Base-by-base conservation (phyloP, 2,113 vertebrate genomes). In the Clarias gariepinus region DNA sequence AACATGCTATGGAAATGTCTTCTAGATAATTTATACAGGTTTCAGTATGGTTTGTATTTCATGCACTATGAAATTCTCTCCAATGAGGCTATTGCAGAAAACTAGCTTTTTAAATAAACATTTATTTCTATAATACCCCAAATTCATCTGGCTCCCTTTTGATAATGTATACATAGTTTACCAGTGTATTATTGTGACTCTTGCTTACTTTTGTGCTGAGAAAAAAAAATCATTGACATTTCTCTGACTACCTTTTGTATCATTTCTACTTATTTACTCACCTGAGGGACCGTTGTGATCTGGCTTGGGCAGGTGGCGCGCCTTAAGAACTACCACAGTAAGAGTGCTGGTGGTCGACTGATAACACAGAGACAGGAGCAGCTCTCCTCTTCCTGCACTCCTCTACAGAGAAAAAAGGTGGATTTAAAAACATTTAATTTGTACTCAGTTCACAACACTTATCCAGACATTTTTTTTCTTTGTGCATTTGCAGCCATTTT, bases 241-340 rank as follows among this genome's bases (percentile, higher is more conserved):
- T 19, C 16, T 84, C 30, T 41, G 23, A 82, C 28, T 23, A 41
- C 10, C 19, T 41, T 4, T 80, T 58, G 3, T 33, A 78, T 33
- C 3, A 79, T 58, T 12, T 11, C 8, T 61, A 11, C 30, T 61
- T 19, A 41, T 81, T 61, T 81, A n/a, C 89, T 93, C 94, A 97
- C 96, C 96, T 95, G 96, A 96, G 90, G 97, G 95, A 91, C 95
- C 95, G 68, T 94, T 96, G 69, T 94, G 93, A 82, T 97, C 96
- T 58, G 94, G 92, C 91, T 90, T 90, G 84, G 98, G 98, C 87
- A 99, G 94, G 89, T 99, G 97, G 25, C 98, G 96, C 33, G 98
- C 98, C 95, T 99, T 99, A 89, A 99, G 95, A 81, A 99, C 97
- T 87, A 99, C 98, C 85, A 99, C 98, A 11, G 97, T 99, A 88